Percentiles rank a stretch among this genome's conserved stretches.
These are phyloP conservation scores for Onchidella celtica DNA, from an alignment of 2,888 invertebrate genomes.

Conservation along the genomic window DNA sequence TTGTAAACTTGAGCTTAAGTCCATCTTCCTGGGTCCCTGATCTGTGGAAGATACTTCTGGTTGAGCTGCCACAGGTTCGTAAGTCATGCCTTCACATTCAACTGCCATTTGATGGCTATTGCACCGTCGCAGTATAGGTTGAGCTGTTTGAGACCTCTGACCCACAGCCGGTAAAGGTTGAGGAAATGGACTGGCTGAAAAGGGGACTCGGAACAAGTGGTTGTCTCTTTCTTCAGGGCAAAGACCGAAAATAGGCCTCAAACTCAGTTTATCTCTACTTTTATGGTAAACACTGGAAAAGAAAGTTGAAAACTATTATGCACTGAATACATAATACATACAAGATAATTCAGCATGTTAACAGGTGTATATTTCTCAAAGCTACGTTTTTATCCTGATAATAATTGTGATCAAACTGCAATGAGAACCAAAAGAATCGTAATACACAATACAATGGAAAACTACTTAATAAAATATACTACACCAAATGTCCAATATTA, in stretches of 20 bases:
- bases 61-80: not conserved
- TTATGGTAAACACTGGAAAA: constrained; percentile 73
- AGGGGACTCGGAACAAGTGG: constrained; percentile 69
- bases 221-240: constrained; percentile 70
- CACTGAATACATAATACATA: too few species aligned
- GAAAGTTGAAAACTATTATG: not conserved
- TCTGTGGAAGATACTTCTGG: not conserved
- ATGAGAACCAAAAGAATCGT: too few species aligned
- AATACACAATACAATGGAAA: too few species aligned
- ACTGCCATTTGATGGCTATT: not conserved
- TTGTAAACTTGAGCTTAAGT: not conserved
- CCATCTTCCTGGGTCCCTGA: not conserved
- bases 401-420: too few species aligned
- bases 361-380: too few species aligned
- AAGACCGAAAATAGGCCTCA: constrained; percentile 64
- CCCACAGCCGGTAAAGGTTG: constrained; percentile 45
- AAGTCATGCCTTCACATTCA: not conserved
- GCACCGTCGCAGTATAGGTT: not conserved
- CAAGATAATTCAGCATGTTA: too few species aligned
- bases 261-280: constrained; percentile 62
- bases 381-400: too few species aligned
- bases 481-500: too few species aligned
- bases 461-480: too few species aligned
- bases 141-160: not conserved
- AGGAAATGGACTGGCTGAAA: constrained; percentile 52